phyloP scores from a whole-genome alignment of 2,888 invertebrate species.

The Heliconius hortense region DNA sequence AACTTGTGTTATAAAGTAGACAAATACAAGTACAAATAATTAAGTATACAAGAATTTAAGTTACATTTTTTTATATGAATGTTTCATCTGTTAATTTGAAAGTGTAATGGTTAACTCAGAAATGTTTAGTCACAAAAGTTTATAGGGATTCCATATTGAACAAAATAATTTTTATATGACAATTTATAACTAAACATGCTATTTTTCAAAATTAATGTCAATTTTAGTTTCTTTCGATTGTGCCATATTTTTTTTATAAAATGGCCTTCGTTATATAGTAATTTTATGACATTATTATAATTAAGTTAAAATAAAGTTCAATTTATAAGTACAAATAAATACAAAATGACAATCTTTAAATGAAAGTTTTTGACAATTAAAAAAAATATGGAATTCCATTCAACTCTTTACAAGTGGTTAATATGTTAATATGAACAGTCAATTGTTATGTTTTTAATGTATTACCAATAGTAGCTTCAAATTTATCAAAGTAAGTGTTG shows the following conservation, averaged over 20 bases:
- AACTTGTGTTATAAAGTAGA: slow-evolving; percentile 20
- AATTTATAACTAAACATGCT: background rate
- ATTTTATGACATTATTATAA: background rate
- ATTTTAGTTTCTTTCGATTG: background rate
- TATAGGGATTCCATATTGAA: slow-evolving; percentile 62
- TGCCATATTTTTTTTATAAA: slow-evolving; percentile 5
- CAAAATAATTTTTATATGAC: background rate
- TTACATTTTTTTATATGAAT: slow-evolving; percentile 26
- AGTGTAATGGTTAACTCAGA: slow-evolving; percentile 62
- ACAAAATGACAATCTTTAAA: background rate
- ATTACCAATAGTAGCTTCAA: background rate
- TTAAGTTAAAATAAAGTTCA: slow-evolving; percentile 14
- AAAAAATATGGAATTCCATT: slow-evolving; percentile 58
- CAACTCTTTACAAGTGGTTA: slow-evolving; percentile 48
- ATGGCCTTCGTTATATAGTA: background rate
- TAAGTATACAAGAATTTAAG: slow-evolving; percentile 14
- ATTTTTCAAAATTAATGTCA: background rate
- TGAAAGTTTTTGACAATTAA: background rate
- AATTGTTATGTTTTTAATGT: slow-evolving; percentile 26
- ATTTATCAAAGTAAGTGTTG: background rate
- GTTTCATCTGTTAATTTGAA: slow-evolving; percentile 51
- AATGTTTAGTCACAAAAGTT: slow-evolving; percentile 49
- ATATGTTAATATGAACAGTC: slow-evolving; percentile 29
- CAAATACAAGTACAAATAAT: slow-evolving; percentile 38
- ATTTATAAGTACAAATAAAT: slow-evolving; percentile 28